A percentile compares a stretch with the other conserved stretches of the same genome.
phyloP scores from a whole-genome alignment of 1,140 invertebrate species.

The Drosophila bipectinata region DNA sequence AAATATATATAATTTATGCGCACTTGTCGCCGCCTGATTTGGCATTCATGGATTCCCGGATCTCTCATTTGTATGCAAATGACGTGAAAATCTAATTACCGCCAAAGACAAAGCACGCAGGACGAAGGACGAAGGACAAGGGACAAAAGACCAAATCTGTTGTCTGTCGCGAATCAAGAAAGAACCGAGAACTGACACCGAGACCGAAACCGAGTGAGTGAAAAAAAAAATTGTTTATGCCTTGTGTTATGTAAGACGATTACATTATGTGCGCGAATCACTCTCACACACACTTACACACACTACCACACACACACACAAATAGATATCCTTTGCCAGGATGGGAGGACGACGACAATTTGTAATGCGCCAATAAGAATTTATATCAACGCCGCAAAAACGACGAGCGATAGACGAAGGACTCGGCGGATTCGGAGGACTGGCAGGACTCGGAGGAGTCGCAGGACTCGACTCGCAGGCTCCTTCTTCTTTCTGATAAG shows the following conservation, averaged over 20 bases:
- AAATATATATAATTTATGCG: conserved; percentile 58
- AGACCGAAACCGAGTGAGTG: too few species aligned
- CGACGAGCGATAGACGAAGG: conserved; percentile 27
- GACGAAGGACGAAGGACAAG: too few species aligned
- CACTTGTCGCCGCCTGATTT: conserved; percentile 37
- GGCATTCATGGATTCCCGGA: conserved; percentile 23
- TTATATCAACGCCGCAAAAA: conserved; percentile 71
- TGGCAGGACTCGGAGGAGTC: conserved; percentile 43
- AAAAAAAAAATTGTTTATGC: conserved; percentile 53
- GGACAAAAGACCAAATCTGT: conserved; percentile 57
- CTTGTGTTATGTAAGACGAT: conserved; percentile 64
- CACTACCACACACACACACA: conserved; percentile 11
- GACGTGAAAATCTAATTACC: conserved; percentile 77
- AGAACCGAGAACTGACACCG: conserved; percentile 6
- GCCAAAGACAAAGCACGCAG: conserved; percentile 7
- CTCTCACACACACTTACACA: neutral
- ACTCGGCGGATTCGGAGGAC: conserved; percentile 22
- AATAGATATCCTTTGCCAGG: neutral
- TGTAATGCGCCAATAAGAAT: conserved; percentile 83
- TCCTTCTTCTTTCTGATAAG: conserved; percentile 50
- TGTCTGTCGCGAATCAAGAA: conserved; percentile 52
- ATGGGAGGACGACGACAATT: conserved; percentile 72
- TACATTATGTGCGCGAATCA: conserved; percentile 61
- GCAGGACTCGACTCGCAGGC: conserved; percentile 22
- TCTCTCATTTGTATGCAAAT: conserved; percentile 75